Conservation (phyloP, 2,797 vertebrate species). For the Brachyalestes nurse region DNA sequence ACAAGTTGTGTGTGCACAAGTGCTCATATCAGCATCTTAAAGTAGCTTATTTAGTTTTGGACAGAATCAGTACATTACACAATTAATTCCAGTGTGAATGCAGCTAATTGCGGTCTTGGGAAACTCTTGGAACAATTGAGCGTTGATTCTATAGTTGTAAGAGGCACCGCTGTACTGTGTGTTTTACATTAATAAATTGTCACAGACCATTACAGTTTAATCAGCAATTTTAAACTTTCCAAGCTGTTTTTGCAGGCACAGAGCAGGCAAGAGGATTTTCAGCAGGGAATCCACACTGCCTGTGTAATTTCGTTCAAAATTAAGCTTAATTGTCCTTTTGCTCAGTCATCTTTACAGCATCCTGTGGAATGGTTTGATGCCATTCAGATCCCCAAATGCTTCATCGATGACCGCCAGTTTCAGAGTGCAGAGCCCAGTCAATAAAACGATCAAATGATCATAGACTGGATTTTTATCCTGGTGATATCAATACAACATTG, state of each 20-base stretch:
- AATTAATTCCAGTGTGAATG: not conserved
- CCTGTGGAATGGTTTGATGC: not conserved
- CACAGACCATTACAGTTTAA: constrained; percentile 7
- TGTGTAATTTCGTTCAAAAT: not conserved
- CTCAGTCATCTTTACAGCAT: not conserved
- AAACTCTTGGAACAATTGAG: not conserved
- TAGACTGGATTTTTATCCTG: not conserved
- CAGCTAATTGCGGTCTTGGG: not conserved
- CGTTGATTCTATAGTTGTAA: not conserved
- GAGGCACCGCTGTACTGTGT: not conserved
- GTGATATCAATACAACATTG: constrained; percentile 5
- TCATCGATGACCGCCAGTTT: not conserved
- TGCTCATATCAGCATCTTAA: no score
- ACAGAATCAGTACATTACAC: not conserved
- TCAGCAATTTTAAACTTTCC: not conserved
- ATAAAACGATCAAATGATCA: not conserved
- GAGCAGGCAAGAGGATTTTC: not conserved
- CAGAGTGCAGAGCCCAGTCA: not conserved
- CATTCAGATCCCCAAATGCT: not conserved
- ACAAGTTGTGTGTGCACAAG: no score
- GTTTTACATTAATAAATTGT: not conserved
- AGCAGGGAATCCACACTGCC: not conserved
- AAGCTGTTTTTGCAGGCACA: not conserved
- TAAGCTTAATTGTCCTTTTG: not conserved
- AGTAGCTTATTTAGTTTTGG: not conserved